Evolutionary conservation across 2,888 invertebrate genomes (phyloP), one percentile per base, ranked within the genome.

Genomic region (Drosophila ustulata): DNA sequence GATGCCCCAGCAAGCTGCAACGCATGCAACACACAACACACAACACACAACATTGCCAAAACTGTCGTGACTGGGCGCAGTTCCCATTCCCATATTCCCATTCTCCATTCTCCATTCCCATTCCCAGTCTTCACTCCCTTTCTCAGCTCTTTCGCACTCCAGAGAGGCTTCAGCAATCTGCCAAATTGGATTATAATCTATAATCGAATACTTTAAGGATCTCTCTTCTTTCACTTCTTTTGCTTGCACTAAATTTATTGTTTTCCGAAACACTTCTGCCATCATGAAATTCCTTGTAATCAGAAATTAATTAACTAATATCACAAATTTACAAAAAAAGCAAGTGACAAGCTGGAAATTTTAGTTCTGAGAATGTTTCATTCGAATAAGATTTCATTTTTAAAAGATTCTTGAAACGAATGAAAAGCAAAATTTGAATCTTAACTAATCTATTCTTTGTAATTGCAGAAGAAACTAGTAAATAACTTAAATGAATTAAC

Each of bases 21-120:
- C 39, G 28, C 18, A 41, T 28, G 6, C 26, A 26, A 26, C 13
- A 9, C n/a, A 25, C n/a, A 8, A 37, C 9, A 13, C n/a, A n/a
- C 26, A 26, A 26, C 13, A 9, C n/a, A 25, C n/a, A 8, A 37
- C 9, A 13, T 39, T 46, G 45, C 45, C 18, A 26, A 23, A 73
- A 56, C 39, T 74, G 65, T 75, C 76, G 74, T 74, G 75, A 75
- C 75, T 74, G 61, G 65, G 57, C 62, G 72, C 68, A 72, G 74
- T 73, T 67, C 56, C 32, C 32, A 9, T 32, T 32, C 32, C 8
- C 32, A 0, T 18, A 18, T 18, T 18, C 18, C 18, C 18, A 18
- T 18, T 18, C 1, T 18, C 18, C 18, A 9, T 32, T 32, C 32
- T 2, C 3, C 9, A 9, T 32, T 32, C 34, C 11, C 34, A 34